Evolutionary conservation across 1,140 invertebrate genomes (phyloP).

Genomic region (Lordiphosa stackelbergi): DNA sequence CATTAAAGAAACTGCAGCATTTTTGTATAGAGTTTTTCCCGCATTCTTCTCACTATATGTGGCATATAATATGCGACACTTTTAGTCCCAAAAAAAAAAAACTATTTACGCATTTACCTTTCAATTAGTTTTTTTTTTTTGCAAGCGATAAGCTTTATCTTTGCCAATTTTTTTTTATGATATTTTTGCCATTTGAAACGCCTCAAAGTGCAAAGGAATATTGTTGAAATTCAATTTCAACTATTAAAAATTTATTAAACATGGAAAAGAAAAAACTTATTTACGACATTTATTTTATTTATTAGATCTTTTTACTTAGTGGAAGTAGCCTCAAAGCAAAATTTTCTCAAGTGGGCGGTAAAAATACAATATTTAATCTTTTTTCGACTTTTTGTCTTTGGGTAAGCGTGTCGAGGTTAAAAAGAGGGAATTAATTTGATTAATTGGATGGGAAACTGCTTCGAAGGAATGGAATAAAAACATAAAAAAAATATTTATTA

Average conservation of each 20-base stretch:
- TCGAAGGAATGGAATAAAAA: too few relatives aligned
- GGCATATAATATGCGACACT: conserved; percentile 35
- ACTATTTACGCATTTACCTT: conserved; percentile 56
- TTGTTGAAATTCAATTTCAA: conserved; percentile 28
- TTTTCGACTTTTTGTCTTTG: background rate
- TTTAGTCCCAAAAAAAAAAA: conserved; percentile 31
- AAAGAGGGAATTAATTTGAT: too few relatives aligned
- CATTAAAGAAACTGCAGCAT: conserved; percentile 59
- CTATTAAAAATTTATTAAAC: conserved; percentile 11
- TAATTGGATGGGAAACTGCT: too few relatives aligned
- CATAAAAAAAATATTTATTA: too few relatives aligned
- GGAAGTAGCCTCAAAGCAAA: conserved; percentile 9
- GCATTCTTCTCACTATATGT: conserved; percentile 26
- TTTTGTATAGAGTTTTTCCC: conserved; percentile 41
- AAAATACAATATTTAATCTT: conserved; percentile 12
- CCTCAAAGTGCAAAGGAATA: conserved; percentile 44
- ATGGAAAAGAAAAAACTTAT: conserved; percentile 8
- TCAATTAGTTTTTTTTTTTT: conserved; percentile 32
- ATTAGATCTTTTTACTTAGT: conserved; percentile 22
- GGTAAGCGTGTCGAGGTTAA: too few relatives aligned
- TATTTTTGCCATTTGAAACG: conserved; percentile 26
- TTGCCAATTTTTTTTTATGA: conserved; percentile 7
- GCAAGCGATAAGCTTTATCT: conserved; percentile 64
- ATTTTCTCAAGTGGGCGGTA: background rate
- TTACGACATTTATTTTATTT: conserved; percentile 18